These are phyloP conservation scores for Acanthopagrus latus DNA, from an alignment of 2,797 vertebrate species.

Conservation along the genomic window DNA sequence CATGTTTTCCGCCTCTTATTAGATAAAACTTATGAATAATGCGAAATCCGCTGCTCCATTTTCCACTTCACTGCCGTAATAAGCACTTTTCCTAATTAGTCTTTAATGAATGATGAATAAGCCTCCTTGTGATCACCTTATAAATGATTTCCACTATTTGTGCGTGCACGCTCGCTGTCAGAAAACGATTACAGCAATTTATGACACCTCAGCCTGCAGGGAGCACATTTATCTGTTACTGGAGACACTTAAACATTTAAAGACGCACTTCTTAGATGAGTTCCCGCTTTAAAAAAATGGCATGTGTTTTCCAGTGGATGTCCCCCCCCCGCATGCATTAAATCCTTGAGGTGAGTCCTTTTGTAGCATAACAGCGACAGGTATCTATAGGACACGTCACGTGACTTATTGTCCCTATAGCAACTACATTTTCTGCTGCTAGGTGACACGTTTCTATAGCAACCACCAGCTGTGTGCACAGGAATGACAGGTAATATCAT, in stretches of 20 bases:
- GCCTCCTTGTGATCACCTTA: conserved; percentile 31
- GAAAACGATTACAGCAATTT: conserved; percentile 22
- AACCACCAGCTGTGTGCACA: conserved; percentile 71
- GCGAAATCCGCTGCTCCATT: conserved; percentile 20
- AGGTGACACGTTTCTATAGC: conserved; percentile 78
- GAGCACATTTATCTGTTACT: background rate
- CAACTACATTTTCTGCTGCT: conserved; percentile 66
- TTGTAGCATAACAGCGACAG: conserved; percentile 27
- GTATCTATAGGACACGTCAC: conserved; percentile 61
- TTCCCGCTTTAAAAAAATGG: background rate
- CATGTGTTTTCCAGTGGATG: background rate
- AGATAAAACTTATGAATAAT: conserved; percentile 38
- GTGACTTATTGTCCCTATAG: conserved; percentile 69
- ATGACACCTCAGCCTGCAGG: background rate
- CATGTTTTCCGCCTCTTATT: background rate
- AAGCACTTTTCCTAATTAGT: conserved; percentile 36
- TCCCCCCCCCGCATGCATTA: background rate
- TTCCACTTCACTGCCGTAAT: conserved; percentile 16
- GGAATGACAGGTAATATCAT: conserved; percentile 61
- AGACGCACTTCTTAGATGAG: background rate
- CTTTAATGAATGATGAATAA: conserved; percentile 50
- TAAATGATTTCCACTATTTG: conserved; percentile 38
- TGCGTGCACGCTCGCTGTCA: background rate
- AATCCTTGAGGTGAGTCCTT: conserved; percentile 10
- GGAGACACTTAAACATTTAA: conserved; percentile 21